A percentile compares a stretch with the other conserved stretches of the same genome.
phyloP scores from a whole-genome alignment of 2,113 vertebrate species.

The Lycaon pictus region DNA sequence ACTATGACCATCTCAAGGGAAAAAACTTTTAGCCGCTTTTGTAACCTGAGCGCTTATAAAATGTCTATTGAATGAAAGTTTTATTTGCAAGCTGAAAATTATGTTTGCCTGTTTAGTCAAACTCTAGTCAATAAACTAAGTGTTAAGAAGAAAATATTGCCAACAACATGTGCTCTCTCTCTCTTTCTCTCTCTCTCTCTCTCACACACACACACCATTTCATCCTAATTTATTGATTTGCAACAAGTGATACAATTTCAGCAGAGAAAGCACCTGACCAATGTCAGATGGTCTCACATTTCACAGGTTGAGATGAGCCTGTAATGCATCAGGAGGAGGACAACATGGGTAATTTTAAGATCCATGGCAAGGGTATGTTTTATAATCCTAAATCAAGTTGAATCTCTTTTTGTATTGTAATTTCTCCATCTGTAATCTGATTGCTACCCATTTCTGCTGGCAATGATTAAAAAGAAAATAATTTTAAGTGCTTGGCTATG shows the following conservation, averaged over 20 bases:
- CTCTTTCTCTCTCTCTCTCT: too few relatives aligned
- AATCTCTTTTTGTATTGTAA: not conserved
- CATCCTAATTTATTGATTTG: not conserved
- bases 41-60: not conserved
- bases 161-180: not conserved
- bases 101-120: not conserved
- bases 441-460: not conserved
- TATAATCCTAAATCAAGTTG: not conserved
- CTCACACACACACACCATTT: not conserved
- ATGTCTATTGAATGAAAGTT: conserved; percentile 3
- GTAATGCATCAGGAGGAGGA: not conserved
- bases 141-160: not conserved
- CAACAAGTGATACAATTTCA: not conserved
- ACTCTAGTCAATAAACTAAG: not conserved
- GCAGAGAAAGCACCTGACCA: not conserved
- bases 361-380: not conserved
- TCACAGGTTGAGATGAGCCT: not conserved
- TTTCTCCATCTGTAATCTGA: not conserved
- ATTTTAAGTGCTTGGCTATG: not conserved
- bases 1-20: not conserved
- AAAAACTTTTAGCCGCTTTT: not conserved
- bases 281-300: not conserved
- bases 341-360: not conserved
- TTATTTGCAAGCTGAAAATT: conserved; percentile 43
- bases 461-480: not conserved